Evolutionary conservation across 1,140 invertebrate genomes (phyloP), one percentile per base, ranked within the genome.

Genomic region (Papilio aristodemus): DNA sequence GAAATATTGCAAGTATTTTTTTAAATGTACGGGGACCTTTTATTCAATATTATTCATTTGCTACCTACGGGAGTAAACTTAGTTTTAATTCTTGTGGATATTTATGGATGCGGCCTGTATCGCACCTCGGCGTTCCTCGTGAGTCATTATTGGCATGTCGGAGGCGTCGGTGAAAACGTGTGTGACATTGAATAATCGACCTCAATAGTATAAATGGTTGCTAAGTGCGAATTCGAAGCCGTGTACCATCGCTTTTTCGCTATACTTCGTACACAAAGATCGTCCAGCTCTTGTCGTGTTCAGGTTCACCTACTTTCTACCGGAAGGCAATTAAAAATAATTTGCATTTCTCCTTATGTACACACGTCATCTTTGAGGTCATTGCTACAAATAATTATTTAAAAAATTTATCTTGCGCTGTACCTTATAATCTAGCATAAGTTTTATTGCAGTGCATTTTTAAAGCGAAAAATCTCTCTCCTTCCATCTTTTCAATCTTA

Each of bases 291-390:
- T 76, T 74, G 72, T 71, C 73, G 68, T 81, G 80, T 84, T 83
- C 78, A 80, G 79, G 76, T 84, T 85, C 83, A 89, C 85, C 83
- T 75, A 85, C 84, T 89, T 89, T 89, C 85, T 89, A 87, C 86
- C 83, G 83, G 85, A 89, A 85, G 74, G 79, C 79, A 86, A 85
- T 87, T 86, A 87, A 87, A 89, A 86, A 79, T 81, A 78, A 86
- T 84, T 83, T 87, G 79, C 85, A 87, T 87, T 85, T 87, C 85
- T 86, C 84, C 80, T 78, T 84, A 74, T 82, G 75, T 71, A 75
- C 75, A 62, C 10, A 58, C 11, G 46, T 58, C 57, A 75, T 69
- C 76, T 74, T 79, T 72, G 66, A 39, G 37, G 38, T 27, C 19
- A 57, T 38, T 59, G 50, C 36, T 67, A 9, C 25, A 17, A 37